These are phyloP conservation scores for Dendrolimus houi DNA, from an alignment of 2,888 invertebrate species.

Conservation along the genomic window DNA sequence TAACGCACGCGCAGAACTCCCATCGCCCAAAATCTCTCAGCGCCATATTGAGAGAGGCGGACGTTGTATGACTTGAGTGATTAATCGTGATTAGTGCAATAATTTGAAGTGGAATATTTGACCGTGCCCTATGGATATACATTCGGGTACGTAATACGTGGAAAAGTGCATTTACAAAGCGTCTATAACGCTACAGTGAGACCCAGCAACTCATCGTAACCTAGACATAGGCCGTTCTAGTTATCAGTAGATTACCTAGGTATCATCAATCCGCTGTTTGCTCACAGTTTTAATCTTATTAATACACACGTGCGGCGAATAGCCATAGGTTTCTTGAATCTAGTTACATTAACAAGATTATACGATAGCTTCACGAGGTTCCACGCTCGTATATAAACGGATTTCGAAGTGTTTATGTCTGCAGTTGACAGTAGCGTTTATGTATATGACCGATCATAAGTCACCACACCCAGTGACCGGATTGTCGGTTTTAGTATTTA, in stretches of 20 bases:
- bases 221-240: conserved; percentile 80
- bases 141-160: conserved; percentile 72
- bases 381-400: conserved; percentile 77
- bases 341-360: conserved; percentile 88
- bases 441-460: conserved; percentile 79
- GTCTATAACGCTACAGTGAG: conserved; percentile 35
- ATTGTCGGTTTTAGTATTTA: conserved; percentile 74
- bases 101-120: conserved; percentile 73
- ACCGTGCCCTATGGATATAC: conserved; percentile 77
- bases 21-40: conserved; percentile 78
- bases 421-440: conserved; percentile 80
- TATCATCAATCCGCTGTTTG: conserved; percentile 77
- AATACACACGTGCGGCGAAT: conserved; percentile 79
- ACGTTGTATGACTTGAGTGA: conserved; percentile 79
- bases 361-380: conserved; percentile 76
- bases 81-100: conserved; percentile 75
- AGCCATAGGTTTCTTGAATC: conserved; percentile 85
- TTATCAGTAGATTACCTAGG: conserved; percentile 77
- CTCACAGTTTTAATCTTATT: conserved; percentile 81
- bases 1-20: conserved; percentile 75
- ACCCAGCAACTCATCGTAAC: conserved; percentile 68
- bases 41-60: conserved; percentile 88
- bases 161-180: conserved; percentile 43
- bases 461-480: conserved; percentile 79
- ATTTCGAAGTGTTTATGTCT: conserved; percentile 78